phyloP scores from a whole-genome alignment of 2,797 vertebrate genomes.

The Helostoma temminkii region DNA sequence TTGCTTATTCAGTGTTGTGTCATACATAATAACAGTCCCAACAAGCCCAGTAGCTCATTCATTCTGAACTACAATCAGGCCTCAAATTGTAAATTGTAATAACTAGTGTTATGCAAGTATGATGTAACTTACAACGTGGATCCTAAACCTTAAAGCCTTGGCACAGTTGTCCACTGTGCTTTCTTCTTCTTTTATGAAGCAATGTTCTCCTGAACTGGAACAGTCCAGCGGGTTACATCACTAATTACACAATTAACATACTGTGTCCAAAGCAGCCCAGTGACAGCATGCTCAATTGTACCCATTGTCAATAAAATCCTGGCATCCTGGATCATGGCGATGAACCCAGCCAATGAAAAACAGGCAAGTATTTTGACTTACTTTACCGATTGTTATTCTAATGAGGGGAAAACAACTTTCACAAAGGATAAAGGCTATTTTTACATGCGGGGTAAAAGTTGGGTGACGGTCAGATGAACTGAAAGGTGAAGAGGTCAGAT shows the following conservation, averaged over 20 bases:
- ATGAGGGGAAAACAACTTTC: not conserved
- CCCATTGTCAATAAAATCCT: slow-evolving; percentile 12
- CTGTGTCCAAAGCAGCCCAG: not conserved
- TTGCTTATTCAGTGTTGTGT: not conserved
- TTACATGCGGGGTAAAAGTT: not conserved
- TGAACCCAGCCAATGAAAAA: slow-evolving; percentile 3
- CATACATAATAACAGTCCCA: not conserved
- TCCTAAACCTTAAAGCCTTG: not conserved
- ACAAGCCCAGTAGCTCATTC: not conserved
- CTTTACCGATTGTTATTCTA: not conserved
- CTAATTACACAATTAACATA: slow-evolving; percentile 23
- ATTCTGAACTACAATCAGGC: not conserved
- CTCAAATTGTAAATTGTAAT: not conserved
- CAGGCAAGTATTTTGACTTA: not conserved
- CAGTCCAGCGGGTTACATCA: slow-evolving; percentile 28
- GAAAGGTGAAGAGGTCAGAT: not conserved
- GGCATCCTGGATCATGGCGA: slow-evolving; percentile 3
- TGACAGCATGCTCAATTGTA: not conserved
- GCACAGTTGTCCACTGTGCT: not conserved
- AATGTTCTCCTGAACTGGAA: slow-evolving; percentile 9
- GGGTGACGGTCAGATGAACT: not conserved
- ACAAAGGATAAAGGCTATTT: not conserved
- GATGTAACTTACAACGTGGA: slow-evolving; percentile 13
- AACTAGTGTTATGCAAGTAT: slow-evolving; percentile 33
- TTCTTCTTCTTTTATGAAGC: slow-evolving; percentile 20